These are phyloP conservation scores for Drosophila sproati DNA, from an alignment of 1,140 invertebrate genomes.

Conservation along the genomic window DNA sequence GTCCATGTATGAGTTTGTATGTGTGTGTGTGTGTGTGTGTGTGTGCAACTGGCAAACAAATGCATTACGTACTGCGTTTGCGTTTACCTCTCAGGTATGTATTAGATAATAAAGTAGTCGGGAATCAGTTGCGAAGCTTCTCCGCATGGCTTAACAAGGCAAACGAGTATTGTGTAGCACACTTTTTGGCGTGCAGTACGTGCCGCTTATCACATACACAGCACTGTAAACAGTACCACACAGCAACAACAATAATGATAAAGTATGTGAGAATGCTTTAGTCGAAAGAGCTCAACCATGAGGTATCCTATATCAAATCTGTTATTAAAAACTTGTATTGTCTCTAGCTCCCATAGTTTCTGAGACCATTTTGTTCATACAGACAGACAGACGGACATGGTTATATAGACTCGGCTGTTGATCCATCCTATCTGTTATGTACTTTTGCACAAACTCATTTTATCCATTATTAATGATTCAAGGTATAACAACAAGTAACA, in stretches of 20 bases:
- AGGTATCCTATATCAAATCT: no score
- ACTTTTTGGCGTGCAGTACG: slow-evolving; percentile 69
- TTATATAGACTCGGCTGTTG: no score
- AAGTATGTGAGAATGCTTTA: no score
- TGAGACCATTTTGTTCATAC: no score
- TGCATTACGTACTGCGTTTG: slow-evolving; percentile 52
- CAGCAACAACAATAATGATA: slow-evolving; percentile 22
- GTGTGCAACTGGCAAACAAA: slow-evolving; percentile 71
- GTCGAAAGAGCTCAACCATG: no score
- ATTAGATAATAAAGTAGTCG: slow-evolving; percentile 72
- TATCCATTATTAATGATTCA: no score
- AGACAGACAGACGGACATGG: no score
- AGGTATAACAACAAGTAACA: no score
- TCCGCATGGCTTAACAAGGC: slow-evolving; percentile 25
- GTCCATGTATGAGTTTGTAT: slow-evolving; percentile 1
- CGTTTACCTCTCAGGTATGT: slow-evolving; percentile 24
- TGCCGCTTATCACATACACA: slow-evolving; percentile 72
- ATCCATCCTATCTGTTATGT: no score
- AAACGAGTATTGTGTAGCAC: slow-evolving; percentile 51
- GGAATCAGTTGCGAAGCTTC: slow-evolving; percentile 44
- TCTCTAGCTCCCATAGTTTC: no score
- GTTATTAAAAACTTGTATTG: no score
- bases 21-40: slow-evolving; percentile 12
- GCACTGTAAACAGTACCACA: slow-evolving; percentile 38
- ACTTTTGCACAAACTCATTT: no score